Base-by-base conservation (phyloP, 2,888 invertebrate species). In the Perizoma flavofasciatum region DNA sequence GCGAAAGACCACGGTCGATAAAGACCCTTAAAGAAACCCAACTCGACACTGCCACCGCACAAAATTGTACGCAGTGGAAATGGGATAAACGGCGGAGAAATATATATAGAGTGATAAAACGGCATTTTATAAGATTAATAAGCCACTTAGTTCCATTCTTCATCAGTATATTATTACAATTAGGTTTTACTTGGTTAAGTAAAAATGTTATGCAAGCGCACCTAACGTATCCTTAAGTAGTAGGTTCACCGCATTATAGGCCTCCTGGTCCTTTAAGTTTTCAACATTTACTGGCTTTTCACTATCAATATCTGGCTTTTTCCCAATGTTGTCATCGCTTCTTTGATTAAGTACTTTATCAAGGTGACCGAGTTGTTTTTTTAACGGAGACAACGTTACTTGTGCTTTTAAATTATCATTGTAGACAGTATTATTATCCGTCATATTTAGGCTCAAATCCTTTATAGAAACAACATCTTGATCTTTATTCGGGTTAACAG, bases 161-260 rank as follows among this genome's bases (percentile, higher is more conserved):
- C 4, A 39, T 8, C 9, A 7, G 9, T n/a, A n/a, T n/a, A n/a
- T n/a, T n/a, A n/a, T n/a, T n/a, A 39, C 9, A 39, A 39, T 8
- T 7, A 4, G 7, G 7, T 5, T 41, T 41, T 41, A 10, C 41
- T 41, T 41, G 41, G 41, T 41, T 41, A 41, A 5, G n/a, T 5
- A n/a, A 41, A 6, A 10, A 11, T 35, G 9, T 32, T 35, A n/a
- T 49, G 35, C 35, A 11, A 44, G 32, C 37, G 48, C 32, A 37
- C 33, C 6, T 55, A 33, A 34, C 44, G 44, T 55, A 55, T 49
- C 55, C 37, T 55, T 44, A 55, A 44, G 7, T 22, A 32, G 34
- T 55, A 10, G 40, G 48, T 51, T 54, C 33, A 47, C 44, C 43
- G 54, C 32, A 7, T 39, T 34, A 39, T 39, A 10, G 39, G 54